Conservation (phyloP, 2,797 vertebrate genomes). For the Danionella dracula region DNA sequence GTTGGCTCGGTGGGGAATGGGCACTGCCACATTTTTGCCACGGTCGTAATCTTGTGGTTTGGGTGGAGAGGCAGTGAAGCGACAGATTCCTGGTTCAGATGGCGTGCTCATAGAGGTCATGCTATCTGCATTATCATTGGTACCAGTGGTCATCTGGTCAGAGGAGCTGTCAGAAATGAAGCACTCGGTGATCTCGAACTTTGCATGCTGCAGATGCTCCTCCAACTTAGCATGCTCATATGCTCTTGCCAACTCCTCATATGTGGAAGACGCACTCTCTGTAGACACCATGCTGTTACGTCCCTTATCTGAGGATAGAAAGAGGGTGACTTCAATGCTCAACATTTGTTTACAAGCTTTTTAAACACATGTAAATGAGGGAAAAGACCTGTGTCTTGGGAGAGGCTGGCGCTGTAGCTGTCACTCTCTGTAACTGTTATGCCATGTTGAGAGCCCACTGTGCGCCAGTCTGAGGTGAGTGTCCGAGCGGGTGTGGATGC, state of each 20-base stretch:
- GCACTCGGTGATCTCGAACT: constrained; percentile 98
- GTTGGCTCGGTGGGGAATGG: constrained; percentile 94
- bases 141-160: constrained; percentile 98
- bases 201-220: constrained; percentile 94
- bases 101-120: constrained; percentile 99
- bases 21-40: constrained; percentile 96
- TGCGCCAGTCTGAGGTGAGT: constrained; percentile 95
- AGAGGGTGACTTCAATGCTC: background rate
- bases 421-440: constrained; percentile 97
- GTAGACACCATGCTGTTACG: constrained; percentile 99
- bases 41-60: constrained; percentile 95
- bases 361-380: background rate
- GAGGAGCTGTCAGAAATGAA: constrained; percentile 98
- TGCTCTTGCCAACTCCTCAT: constrained; percentile 93
- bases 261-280: constrained; percentile 96
- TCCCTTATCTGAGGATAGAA: constrained; percentile 80
- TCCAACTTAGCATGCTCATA: constrained; percentile 98
- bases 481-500: constrained; percentile 91
- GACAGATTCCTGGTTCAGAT: constrained; percentile 94
- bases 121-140: constrained; percentile 95
- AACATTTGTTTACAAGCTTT: background rate
- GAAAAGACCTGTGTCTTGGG: constrained; percentile 89
- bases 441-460: constrained; percentile 93
- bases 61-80: constrained; percentile 93
- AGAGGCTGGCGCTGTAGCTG: constrained; percentile 97